Evolutionary conservation across 2,888 invertebrate genomes (phyloP).

Genomic region (Ariolimax columbianus): DNA sequence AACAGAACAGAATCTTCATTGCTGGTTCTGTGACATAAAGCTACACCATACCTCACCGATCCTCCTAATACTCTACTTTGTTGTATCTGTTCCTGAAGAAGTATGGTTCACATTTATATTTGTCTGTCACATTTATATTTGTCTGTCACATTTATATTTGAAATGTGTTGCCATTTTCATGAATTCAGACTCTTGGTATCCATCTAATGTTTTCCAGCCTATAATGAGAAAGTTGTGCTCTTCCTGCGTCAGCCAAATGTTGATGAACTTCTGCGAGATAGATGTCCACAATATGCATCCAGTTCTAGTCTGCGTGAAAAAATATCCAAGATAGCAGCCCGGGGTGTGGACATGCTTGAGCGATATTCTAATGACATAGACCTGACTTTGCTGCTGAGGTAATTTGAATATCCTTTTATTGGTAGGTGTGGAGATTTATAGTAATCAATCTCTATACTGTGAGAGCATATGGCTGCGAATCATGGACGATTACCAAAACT

Average conservation of each 20-base stretch:
- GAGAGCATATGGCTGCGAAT: too few species aligned
- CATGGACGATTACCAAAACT: too few species aligned
- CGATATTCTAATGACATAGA: constrained; percentile 94
- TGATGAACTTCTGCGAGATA: constrained; percentile 87
- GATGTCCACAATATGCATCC: constrained; percentile 83
- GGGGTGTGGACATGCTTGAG: constrained; percentile 90
- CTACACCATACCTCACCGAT: too few species aligned
- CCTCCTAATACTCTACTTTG: too few species aligned
- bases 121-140: too few species aligned
- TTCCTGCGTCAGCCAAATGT: constrained; percentile 96
- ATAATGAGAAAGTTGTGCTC: constrained; percentile 96
- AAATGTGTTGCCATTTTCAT: background rate
- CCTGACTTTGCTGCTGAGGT: constrained; percentile 94
- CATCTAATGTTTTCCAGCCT: constrained; percentile 80
- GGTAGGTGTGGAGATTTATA: background rate
- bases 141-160: background rate
- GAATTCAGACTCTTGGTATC: background rate
- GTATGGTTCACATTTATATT: too few species aligned
- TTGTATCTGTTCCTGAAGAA: too few species aligned
- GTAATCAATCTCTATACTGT: too few species aligned
- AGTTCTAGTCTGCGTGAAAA: constrained; percentile 89
- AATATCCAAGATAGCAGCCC: constrained; percentile 90
- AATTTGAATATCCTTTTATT: constrained; percentile 49
- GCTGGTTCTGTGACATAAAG: too few species aligned
- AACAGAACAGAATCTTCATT: too few species aligned